phyloP scores from a whole-genome alignment of 1,140 invertebrate genomes.

The Heliothis subflexa region DNA sequence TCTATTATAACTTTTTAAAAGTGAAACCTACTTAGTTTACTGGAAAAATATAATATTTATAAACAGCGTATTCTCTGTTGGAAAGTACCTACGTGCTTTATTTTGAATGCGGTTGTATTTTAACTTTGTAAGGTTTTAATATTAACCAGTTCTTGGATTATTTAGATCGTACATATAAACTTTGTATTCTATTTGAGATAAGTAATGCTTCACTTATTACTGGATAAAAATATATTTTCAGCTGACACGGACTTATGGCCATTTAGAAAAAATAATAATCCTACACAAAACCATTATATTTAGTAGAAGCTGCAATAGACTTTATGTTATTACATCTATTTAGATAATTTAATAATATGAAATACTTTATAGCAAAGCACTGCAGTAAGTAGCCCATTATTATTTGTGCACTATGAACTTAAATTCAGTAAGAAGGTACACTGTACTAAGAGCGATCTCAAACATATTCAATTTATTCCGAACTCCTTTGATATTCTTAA shows the following conservation, averaged over 20 bases:
- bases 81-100: neutral
- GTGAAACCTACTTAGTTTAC: neutral
- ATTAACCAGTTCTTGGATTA: neutral
- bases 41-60: neutral
- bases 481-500: slow-evolving; percentile 7
- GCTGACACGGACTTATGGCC: too few species aligned
- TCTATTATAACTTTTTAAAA: neutral
- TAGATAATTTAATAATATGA: neutral
- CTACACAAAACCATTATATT: too few species aligned
- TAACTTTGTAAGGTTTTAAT: neutral
- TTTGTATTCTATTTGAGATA: neutral
- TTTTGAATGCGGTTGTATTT: neutral
- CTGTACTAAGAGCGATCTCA: neutral
- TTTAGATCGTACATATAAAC: neutral
- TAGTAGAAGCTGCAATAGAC: too few species aligned
- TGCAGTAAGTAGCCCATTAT: neutral
- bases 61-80: neutral
- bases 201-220: neutral
- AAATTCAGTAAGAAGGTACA: neutral
- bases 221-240: too few species aligned
- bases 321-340: neutral
- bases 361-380: too few species aligned
- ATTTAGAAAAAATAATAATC: too few species aligned
- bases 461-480: slow-evolving; percentile 19
- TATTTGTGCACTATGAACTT: neutral